These are phyloP conservation scores for Strigops habroptila DNA, from an alignment of 2,113 vertebrate species.

Conservation along the genomic window DNA sequence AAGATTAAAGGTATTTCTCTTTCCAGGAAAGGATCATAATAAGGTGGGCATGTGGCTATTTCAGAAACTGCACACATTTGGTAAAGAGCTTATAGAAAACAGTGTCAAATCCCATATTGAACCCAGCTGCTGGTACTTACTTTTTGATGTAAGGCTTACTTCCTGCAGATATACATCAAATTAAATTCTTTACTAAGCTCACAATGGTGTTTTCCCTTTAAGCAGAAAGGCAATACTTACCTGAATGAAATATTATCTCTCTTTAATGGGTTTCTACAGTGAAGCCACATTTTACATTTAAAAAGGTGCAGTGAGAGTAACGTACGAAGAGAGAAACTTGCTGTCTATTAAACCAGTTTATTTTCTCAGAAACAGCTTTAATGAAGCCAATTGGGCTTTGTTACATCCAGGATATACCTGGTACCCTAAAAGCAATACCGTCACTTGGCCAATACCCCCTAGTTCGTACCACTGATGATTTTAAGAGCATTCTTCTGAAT, in stretches of 20 bases:
- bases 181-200: slow-evolving; percentile 72
- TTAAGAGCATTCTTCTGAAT: background rate
- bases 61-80: slow-evolving; percentile 74
- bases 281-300: slow-evolving; percentile 55
- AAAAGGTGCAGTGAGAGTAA: slow-evolving; percentile 40
- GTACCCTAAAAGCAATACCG: background rate
- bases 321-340: background rate
- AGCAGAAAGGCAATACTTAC: slow-evolving; percentile 72
- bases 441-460: background rate
- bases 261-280: slow-evolving; percentile 65
- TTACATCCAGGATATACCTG: background rate
- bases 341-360: slow-evolving; percentile 31
- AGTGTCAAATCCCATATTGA: slow-evolving; percentile 75
- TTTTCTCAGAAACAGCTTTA: slow-evolving; percentile 28
- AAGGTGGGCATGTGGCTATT: slow-evolving; percentile 75
- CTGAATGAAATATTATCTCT: slow-evolving; percentile 72
- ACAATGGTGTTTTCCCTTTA: slow-evolving; percentile 63
- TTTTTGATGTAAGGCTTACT: slow-evolving; percentile 71
- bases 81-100: slow-evolving; percentile 74
- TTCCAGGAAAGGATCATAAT: slow-evolving; percentile 75
- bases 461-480: background rate
- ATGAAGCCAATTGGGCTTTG: slow-evolving; percentile 19
- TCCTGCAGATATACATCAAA: slow-evolving; percentile 74
- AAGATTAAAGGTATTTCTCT: slow-evolving; percentile 72
- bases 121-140: slow-evolving; percentile 76